Evolutionary conservation across 2,113 vertebrate genomes (phyloP).

Genomic region (Ptilonorhynchus violaceus): DNA sequence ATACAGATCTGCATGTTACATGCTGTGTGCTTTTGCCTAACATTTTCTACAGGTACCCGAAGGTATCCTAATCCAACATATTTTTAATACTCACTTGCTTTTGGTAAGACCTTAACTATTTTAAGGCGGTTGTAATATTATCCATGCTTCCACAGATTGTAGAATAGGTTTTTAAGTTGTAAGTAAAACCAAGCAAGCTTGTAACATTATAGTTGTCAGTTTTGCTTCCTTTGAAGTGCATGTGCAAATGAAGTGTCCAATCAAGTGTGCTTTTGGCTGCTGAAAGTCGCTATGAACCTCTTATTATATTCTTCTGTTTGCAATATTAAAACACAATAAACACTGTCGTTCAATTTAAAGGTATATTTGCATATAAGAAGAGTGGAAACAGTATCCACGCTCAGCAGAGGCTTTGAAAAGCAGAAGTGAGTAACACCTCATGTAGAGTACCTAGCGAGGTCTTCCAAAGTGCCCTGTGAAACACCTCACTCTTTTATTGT

Average conservation of each 20-base stretch:
- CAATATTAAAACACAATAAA: neutral
- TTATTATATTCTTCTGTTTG: neutral
- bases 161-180: neutral
- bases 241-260: neutral
- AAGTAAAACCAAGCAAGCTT: neutral
- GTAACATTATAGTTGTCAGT: neutral
- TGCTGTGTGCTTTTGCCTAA: neutral
- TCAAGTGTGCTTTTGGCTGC: neutral
- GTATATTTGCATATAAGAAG: neutral
- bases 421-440: accelerated
- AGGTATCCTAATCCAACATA: neutral
- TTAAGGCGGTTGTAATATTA: neutral
- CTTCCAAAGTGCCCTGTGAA: neutral
- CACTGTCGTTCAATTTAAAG: neutral
- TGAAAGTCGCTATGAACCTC: neutral
- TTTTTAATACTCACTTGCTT: neutral
- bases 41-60: neutral
- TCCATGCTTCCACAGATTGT: neutral
- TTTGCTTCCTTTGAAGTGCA: neutral
- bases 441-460: neutral
- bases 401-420: neutral
- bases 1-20: neutral
- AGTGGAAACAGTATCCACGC: neutral
- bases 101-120: neutral
- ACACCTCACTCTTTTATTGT: neutral